Evolutionary conservation across 2,113 vertebrate species (phyloP).

Genomic region (Leptobrachium ailaonicum): DNA sequence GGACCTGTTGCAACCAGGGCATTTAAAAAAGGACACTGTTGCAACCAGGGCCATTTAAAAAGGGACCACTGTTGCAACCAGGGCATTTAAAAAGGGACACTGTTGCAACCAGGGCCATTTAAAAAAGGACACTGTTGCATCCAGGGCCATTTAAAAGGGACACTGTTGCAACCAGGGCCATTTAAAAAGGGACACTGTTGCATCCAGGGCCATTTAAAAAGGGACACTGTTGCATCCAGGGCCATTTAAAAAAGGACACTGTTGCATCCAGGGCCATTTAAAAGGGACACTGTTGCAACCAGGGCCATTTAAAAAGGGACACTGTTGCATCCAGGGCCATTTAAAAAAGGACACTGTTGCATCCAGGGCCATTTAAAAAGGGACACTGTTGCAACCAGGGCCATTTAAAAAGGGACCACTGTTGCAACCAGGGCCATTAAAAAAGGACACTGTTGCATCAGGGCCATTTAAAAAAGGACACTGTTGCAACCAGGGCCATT

Average conservation of each 20-base stretch:
- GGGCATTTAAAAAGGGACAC: too few relatives aligned
- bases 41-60: not conserved
- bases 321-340: not conserved
- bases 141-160: too few relatives aligned
- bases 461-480: too few relatives aligned
- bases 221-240: not conserved
- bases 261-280: not conserved
- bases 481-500: not conserved
- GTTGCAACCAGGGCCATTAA: not conserved
- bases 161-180: not conserved
- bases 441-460: not conserved
- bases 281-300: too few relatives aligned
- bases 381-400: not conserved
- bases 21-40: too few relatives aligned
- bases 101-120: not conserved
- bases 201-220: not conserved
- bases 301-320: not conserved
- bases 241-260: not conserved
- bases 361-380: not conserved
- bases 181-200: not conserved
- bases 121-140: not conserved
- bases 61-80: not conserved
- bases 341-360: too few relatives aligned
- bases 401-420: too few relatives aligned
- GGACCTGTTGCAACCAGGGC: not conserved